Evolutionary conservation across 2,113 vertebrate species (phyloP), one percentile per base, ranked within the genome.

Genomic region (Dromaius novaehollandiae): DNA sequence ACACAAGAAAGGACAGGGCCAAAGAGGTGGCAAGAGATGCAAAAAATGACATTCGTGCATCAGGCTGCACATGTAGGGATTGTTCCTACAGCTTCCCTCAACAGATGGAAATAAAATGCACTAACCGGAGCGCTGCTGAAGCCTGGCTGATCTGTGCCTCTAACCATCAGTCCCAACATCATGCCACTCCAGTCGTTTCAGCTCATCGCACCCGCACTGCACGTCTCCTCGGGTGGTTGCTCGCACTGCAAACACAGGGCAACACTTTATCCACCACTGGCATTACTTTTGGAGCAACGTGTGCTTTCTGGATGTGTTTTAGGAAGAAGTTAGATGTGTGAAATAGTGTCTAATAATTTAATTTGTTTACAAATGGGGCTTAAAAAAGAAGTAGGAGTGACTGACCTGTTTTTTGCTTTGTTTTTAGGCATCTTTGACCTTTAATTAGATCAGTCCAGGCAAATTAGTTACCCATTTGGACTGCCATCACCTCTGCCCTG

Each of bases 361-460:
- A 86, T 94, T 93, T 91, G 93, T 86, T 90, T 94, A 87, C 90
- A 96, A 93, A 83, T 7, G 2, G 16, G 28, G 5, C n/a, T 73
- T 11, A 9, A 64, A 70, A 44, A 19, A 6, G 1, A 28, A 63
- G 2, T 1, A 26, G 3, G 5, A 12, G 12, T 9, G 32, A 28
- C 40, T n/a, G 17, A 12, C 9, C 32, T 71, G 50, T 0, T 1
- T 66, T 81, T 36, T 20, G 4, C 9, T 89, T 76, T 42, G 21
- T 60, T 81, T 32, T 48, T 25, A 7, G 48, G 26, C 22, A 74
- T 50, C 30, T 6, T 2, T 84, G 60, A 69, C 32, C 38, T 70
- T 77, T 9, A 30, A 2, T 6, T 65, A 30, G 22, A 82, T 14
- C 50, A 34, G 30, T 32, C 77, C 44, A 65, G 64, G 36, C 21